phyloP scores from a whole-genome alignment of 2,113 vertebrate species.

The Scolopax mira region DNA sequence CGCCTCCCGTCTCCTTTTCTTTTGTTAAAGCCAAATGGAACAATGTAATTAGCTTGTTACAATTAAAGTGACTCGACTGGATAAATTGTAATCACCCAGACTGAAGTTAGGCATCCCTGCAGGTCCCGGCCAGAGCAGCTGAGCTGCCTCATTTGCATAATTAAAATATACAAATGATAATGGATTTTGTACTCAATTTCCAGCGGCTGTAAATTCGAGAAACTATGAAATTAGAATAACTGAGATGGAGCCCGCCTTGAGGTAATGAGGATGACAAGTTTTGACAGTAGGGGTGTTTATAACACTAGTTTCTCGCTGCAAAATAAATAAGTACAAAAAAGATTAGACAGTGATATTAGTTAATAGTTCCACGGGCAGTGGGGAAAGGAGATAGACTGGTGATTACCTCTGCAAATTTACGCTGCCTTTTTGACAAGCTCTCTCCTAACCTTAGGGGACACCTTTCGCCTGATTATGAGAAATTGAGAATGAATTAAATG shows the following conservation, averaged over 20 bases:
- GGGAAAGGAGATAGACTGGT: conserved; percentile 84
- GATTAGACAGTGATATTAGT: conserved; percentile 88
- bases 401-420: conserved; percentile 97
- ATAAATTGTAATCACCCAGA: conserved; percentile 99
- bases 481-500: conserved; percentile 99
- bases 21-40: conserved; percentile 99
- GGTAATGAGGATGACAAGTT: conserved; percentile 87
- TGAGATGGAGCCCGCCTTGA: conserved; percentile 87
- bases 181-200: conserved; percentile 99
- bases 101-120: conserved; percentile 99
- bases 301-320: conserved; percentile 76
- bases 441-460: conserved; percentile 93
- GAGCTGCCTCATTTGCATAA: conserved; percentile 99
- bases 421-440: conserved; percentile 83
- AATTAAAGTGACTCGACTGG: conserved; percentile 99
- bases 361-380: conserved; percentile 83
- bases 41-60: conserved; percentile 99
- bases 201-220: conserved; percentile 98
- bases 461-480: conserved; percentile 94
- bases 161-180: conserved; percentile 99
- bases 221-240: conserved; percentile 99
- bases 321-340: conserved; percentile 85
- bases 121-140: conserved; percentile 95
- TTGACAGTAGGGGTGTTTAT: conserved; percentile 85
- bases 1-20: conserved; percentile 84